These are phyloP conservation scores for Campylorhamphus procurvoides DNA, from an alignment of 2,113 vertebrate genomes.

Conservation along the genomic window DNA sequence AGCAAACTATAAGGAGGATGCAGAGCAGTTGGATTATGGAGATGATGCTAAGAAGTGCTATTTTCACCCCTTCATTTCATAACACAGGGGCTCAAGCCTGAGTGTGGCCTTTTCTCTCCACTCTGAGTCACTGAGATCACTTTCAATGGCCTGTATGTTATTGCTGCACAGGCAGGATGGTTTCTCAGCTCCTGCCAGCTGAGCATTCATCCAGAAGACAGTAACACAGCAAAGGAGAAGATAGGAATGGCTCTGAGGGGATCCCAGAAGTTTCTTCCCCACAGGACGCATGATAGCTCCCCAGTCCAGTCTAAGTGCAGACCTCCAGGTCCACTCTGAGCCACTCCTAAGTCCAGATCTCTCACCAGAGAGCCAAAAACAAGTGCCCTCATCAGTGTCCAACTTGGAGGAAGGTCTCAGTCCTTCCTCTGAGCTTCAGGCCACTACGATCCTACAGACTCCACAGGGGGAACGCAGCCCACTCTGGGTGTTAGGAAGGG, in stretches of 20 bases:
- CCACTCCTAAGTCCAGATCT: neutral
- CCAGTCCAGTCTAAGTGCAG: neutral
- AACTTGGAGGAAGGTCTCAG: neutral
- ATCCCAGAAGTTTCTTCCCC: neutral
- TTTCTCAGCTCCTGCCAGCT: neutral
- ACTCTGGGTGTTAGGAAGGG: fast-evolving
- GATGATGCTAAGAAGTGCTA: neutral
- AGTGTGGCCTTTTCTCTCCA: neutral
- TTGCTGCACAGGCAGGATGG: neutral
- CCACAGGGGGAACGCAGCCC: neutral
- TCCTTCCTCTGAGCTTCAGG: neutral
- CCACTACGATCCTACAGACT: neutral
- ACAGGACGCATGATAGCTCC: neutral
- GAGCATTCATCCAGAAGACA: neutral
- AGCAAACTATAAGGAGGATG: neutral
- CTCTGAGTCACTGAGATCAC: neutral
- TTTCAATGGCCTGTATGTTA: neutral
- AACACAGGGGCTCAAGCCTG: neutral
- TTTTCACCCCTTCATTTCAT: neutral
- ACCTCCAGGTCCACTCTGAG: neutral
- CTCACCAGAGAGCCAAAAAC: neutral
- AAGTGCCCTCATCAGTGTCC: neutral
- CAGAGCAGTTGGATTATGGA: neutral
- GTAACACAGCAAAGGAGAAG: neutral
- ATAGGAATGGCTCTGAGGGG: neutral